Evolutionary conservation across 2,113 vertebrate species (phyloP), one percentile per base, ranked within the genome.

Genomic region (Grammomys surdaster): DNA sequence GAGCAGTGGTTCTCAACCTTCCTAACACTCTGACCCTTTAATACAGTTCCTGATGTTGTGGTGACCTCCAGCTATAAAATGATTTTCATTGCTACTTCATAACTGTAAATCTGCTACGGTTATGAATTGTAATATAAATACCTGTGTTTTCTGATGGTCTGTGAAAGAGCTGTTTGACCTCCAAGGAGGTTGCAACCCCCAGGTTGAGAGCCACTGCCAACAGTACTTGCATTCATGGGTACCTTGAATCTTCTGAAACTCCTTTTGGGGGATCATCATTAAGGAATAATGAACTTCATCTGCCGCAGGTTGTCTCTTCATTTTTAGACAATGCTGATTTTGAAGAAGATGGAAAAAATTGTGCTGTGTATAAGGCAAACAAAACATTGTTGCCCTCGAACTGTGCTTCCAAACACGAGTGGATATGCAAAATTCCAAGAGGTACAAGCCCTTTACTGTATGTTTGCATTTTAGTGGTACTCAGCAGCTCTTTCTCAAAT

Each of bases 351-450:
- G 96, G 98, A 81, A 99, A 98, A 97, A 98, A 98, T 80, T 99
- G 99, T 90, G 99, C 99, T 26, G 98, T 98, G 17, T 99, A 99
- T 98, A 99, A 98, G 97, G 98, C 98, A 87, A 98, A 99, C 90
- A 98, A 98, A 97, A 97, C 98, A 0, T 82, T 99, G 85, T 97
- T 98, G 51, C 98, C 99, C 4, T 98, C 98, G 36, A 98, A 98
- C n/a, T 99, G 99, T 96, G 98, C 97, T 76, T 97, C 98, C 97
- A 99, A 99, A 94, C 99, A 98, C 1, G 99, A 99, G 98, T 99
- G 99, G 99, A 99, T 99, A 98, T 99, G 99, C 98, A 99, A 99
- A 97, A 98, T 99, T 90, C 98, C 98, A 88, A 99, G 98, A 99
- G 99, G 99, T 99, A 77, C 89, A 40, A 90, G 63, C 80, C 70